Base-by-base conservation (phyloP, 2,888 invertebrate genomes). In the Autographa pulchrina region DNA sequence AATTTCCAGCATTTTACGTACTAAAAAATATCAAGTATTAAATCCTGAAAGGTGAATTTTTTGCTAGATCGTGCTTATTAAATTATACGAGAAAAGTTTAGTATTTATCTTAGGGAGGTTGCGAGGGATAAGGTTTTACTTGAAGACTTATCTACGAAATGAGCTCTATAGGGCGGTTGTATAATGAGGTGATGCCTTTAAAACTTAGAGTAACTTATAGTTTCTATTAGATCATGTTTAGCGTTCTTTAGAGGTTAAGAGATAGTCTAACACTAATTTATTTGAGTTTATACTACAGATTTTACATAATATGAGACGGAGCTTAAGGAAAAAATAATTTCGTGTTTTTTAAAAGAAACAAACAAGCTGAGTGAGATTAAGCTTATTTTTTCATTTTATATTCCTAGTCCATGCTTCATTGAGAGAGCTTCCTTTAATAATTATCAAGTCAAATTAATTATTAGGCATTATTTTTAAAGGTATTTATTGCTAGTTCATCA, bases 81-180 rank as follows among this genome's bases (percentile, higher is more conserved):
- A 62, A 62, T 54, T 65, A 65, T 41, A 41, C 62, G 60, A 68
- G 62, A 56, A 68, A 63, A 66, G 65, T 76, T 68, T 11, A n/a
- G 6, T 64, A 67, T 67, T 54, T 60, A 65, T 68, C 31, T n/a
- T 32, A 31, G 11, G 20, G 60, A 62, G 56, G 43, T 64, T 65
- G 43, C 9, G 41, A 63, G 56, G 56, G 31, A 78, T 67, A 56
- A 73, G 56, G 48, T 41, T 58, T 3, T 20, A 58, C 11, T 52
- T 64, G 56, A 56, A 41, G 48, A 8, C 78, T 77, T 77, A 64
- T 64, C 56, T n/a, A 35, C 54, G 63, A 58, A 62, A 56, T 56
- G 20, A 78, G 74, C 41, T 64, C 32, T 43, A 32, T 61, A 18
- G 41, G 48, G n/a, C 32, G 74, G 61, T 78, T 78, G 56, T 56